Percentiles rank a stretch among this genome's conserved stretches.
Evolutionary conservation across 1,140 invertebrate species (phyloP).

Genomic region (Neomicropteryx cornuta): DNA sequence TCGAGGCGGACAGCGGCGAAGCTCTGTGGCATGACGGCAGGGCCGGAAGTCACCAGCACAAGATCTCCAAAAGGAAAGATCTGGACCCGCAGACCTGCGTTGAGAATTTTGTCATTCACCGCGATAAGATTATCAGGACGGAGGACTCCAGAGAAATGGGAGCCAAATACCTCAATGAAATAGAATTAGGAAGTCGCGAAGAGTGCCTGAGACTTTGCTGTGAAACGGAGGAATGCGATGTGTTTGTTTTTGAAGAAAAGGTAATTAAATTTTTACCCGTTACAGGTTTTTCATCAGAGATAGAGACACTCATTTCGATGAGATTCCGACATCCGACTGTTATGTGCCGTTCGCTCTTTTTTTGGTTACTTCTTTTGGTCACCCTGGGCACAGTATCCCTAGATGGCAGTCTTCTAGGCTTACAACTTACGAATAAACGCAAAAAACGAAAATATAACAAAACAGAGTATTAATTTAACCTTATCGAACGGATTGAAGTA

Average conservation of each 20-base stretch:
- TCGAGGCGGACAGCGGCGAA: not conserved
- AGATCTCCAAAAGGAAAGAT: constrained; percentile 19
- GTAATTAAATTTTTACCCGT: constrained; percentile 37
- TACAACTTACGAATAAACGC: too few relatives aligned
- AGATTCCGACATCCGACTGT: not conserved
- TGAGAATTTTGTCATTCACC: constrained; percentile 73
- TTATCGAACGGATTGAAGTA: too few relatives aligned
- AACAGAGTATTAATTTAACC: too few relatives aligned
- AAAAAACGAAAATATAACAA: too few relatives aligned
- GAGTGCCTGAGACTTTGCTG: constrained; percentile 82
- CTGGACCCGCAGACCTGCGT: constrained; percentile 36
- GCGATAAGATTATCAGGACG: constrained; percentile 83
- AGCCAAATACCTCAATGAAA: constrained; percentile 78
- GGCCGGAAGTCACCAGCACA: constrained; percentile 6
- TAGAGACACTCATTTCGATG: not conserved
- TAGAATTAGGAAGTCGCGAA: constrained; percentile 63
- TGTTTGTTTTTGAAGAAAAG: constrained; percentile 88
- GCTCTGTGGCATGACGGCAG: constrained; percentile 8
- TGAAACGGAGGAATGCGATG: constrained; percentile 75
- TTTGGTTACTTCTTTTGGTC: too few relatives aligned
- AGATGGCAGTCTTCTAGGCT: too few relatives aligned
- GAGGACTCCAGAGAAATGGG: constrained; percentile 78
- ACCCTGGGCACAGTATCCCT: too few relatives aligned
- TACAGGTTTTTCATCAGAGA: not conserved
- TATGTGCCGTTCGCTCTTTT: not conserved